Conservation (phyloP, 2,888 invertebrate species). For the Athrips mouffetella region DNA sequence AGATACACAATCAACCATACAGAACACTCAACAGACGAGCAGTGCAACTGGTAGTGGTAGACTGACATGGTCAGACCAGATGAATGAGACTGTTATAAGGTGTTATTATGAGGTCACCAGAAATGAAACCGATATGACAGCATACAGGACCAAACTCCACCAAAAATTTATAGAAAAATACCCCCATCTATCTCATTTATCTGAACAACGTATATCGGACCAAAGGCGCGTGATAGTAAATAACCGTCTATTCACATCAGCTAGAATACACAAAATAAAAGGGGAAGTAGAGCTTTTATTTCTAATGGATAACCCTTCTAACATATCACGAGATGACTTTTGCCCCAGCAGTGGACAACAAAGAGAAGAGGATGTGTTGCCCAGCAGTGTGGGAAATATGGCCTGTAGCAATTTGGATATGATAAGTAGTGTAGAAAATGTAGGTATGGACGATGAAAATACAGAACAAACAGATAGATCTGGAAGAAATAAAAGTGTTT, state of each 20-base stretch:
- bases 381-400: no score
- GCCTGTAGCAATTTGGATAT: neutral
- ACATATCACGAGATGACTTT: no score
- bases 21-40: neutral
- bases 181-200: neutral
- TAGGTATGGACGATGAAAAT: neutral
- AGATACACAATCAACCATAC: neutral
- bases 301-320: no score
- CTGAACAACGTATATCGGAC: no score
- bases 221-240: no score
- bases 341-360: neutral
- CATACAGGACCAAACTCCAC: neutral
- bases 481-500: neutral
- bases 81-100: conserved; percentile 7
- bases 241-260: no score
- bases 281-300: neutral
- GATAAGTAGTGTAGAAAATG: neutral
- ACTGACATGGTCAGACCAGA: conserved; percentile 7
- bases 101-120: conserved; percentile 8
- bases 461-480: neutral
- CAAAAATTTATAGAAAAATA: neutral
- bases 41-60: neutral
- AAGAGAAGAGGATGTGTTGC: neutral
- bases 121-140: neutral
- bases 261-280: neutral